Conservation (phyloP, 2,113 vertebrate genomes). For the Varanus komodoensis region DNA sequence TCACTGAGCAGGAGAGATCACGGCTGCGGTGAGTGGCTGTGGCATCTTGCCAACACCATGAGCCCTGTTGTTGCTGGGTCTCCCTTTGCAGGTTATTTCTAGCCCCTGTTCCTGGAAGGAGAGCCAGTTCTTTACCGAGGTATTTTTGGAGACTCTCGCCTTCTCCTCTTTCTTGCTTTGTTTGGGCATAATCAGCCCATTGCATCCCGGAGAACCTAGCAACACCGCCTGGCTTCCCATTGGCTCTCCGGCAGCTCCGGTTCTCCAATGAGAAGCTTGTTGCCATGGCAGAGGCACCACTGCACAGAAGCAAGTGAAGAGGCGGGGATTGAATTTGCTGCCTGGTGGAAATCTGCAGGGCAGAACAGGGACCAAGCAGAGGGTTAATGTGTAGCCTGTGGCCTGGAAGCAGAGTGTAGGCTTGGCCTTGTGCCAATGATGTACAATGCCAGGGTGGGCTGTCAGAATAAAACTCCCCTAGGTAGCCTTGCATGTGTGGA, state of each 20-base stretch:
- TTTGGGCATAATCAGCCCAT: slow-evolving; percentile 86
- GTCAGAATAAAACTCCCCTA: slow-evolving; percentile 40
- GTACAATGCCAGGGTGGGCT: slow-evolving; percentile 32
- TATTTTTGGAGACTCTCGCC: slow-evolving; percentile 66
- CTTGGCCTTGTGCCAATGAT: slow-evolving; percentile 32
- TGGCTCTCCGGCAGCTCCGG: slow-evolving; percentile 79
- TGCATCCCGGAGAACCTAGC: slow-evolving; percentile 93
- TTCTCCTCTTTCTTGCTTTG: slow-evolving; percentile 78
- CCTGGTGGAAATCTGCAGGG: slow-evolving; percentile 43
- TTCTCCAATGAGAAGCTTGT: slow-evolving; percentile 88
- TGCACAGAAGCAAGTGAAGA: slow-evolving; percentile 68
- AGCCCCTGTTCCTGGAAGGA: slow-evolving; percentile 74
- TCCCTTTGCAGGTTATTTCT: slow-evolving; percentile 65
- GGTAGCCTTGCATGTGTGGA: slow-evolving; percentile 36
- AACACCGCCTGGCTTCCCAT: slow-evolving; percentile 89
- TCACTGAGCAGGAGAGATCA: slow-evolving; percentile 23
- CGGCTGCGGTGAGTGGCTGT: slow-evolving; percentile 25
- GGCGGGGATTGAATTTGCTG: slow-evolving; percentile 80
- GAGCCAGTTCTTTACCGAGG: slow-evolving; percentile 55
- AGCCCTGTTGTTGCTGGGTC: slow-evolving; percentile 44
- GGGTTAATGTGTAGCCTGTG: slow-evolving; percentile 39
- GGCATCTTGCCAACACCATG: slow-evolving; percentile 19
- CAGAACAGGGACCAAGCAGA: slow-evolving; percentile 26
- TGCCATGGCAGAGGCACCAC: slow-evolving; percentile 90
- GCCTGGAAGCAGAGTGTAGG: slow-evolving; percentile 42